Evolutionary conservation across 2,797 vertebrate species (phyloP).

Genomic region (Sebastes steindachneri): DNA sequence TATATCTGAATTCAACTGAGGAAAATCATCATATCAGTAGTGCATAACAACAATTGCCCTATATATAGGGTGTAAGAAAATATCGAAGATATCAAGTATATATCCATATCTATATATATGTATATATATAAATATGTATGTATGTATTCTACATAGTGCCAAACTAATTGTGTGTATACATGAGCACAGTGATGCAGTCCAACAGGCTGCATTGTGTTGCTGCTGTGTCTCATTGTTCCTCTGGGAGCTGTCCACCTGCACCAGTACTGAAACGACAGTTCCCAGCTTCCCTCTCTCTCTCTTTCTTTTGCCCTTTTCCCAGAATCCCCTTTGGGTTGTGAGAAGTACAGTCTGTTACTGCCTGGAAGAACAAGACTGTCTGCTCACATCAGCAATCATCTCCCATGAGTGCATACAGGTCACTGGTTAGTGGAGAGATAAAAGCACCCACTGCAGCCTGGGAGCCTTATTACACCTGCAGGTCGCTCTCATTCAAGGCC

Average conservation of each 20-base stretch:
- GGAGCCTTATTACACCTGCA: not conserved
- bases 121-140: no score
- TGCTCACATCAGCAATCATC: conserved; percentile 3
- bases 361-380: not conserved
- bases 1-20: no score
- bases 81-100: no score
- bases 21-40: no score
- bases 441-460: conserved; percentile 10
- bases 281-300: not conserved
- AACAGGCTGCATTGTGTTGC: not conserved
- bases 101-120: no score
- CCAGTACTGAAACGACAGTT: conserved; percentile 37
- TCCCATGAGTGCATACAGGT: not conserved
- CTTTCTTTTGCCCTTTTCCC: not conserved
- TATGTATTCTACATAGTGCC: not conserved
- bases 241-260: conserved; percentile 44
- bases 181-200: not conserved
- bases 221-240: conserved; percentile 6
- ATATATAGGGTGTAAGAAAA: no score
- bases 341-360: not conserved
- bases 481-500: not conserved
- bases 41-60: no score
- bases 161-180: not conserved
- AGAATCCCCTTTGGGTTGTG: not conserved
- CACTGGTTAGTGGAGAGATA: not conserved